phyloP scores from a whole-genome alignment of 2,888 invertebrate genomes.

The Nymphalis polychloros region DNA sequence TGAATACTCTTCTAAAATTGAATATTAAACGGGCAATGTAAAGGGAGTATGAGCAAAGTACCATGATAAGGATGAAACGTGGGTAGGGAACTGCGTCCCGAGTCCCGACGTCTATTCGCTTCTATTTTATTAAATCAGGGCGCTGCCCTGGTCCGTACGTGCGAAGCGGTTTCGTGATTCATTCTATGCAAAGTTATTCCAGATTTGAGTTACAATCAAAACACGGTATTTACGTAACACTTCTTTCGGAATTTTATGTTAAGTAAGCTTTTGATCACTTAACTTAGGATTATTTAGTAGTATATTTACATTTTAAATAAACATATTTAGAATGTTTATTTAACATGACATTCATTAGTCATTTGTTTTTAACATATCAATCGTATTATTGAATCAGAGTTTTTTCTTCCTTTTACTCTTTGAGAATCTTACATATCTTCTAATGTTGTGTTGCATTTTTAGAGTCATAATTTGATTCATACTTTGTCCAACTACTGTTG shows the following conservation, averaged over 20 bases:
- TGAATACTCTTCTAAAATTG: neutral
- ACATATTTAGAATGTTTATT: no score
- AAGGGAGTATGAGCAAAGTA: conserved; percentile 46
- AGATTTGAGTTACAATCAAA: conserved; percentile 65
- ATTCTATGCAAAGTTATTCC: conserved; percentile 75
- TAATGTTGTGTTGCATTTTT: no score
- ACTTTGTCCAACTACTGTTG: no score
- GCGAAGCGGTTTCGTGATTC: conserved; percentile 65
- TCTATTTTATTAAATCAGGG: conserved; percentile 75
- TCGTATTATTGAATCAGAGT: no score
- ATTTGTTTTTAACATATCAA: no score
- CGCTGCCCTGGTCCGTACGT: conserved; percentile 60
- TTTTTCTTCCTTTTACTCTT: no score
- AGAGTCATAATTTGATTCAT: no score
- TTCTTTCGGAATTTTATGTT: conserved; percentile 16
- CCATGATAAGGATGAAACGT: conserved; percentile 47
- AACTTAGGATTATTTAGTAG: neutral
- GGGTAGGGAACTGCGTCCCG: conserved; percentile 42
- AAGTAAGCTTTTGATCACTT: neutral
- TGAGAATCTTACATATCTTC: no score
- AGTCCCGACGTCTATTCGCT: conserved; percentile 57
- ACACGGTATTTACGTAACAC: conserved; percentile 36
- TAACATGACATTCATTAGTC: no score
- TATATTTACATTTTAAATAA: no score
- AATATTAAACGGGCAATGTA: conserved; percentile 47